Evolutionary conservation across 2,797 vertebrate species (phyloP).

Genomic region (Kryptopterus vitreolus): DNA sequence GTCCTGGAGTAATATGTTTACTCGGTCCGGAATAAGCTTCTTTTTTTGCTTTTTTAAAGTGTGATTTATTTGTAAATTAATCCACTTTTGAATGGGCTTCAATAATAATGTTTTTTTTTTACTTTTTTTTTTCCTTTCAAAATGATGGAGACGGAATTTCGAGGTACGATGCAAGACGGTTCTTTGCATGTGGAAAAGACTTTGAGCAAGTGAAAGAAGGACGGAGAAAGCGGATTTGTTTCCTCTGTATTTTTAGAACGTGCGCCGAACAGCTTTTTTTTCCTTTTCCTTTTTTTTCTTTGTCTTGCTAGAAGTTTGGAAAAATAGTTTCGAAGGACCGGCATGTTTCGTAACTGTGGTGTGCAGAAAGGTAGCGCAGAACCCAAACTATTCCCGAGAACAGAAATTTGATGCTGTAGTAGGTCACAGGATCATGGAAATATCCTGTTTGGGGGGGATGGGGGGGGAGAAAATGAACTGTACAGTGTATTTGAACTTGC

Average conservation of each 20-base stretch:
- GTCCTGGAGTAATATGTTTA: background rate
- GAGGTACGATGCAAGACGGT: background rate
- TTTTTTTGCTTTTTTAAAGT: background rate
- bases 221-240: background rate
- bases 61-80: background rate
- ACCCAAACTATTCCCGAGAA: background rate
- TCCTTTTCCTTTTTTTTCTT: no score
- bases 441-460: no score
- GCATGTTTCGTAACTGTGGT: no score
- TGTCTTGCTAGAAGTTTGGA: background rate
- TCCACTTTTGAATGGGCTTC: background rate
- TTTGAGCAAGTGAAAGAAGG: background rate
- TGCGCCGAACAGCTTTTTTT: background rate
- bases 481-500: no score
- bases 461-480: no score
- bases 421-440: background rate
- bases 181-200: slow-evolving; percentile 22
- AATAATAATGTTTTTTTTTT: background rate
- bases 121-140: background rate
- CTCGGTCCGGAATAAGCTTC: background rate
- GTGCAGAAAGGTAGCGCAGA: background rate
- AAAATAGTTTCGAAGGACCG: background rate
- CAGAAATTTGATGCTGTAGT: background rate
- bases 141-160: background rate
- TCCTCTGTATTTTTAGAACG: background rate